phyloP scores from a whole-genome alignment of 2,888 invertebrate species.

The Hedya salicella region DNA sequence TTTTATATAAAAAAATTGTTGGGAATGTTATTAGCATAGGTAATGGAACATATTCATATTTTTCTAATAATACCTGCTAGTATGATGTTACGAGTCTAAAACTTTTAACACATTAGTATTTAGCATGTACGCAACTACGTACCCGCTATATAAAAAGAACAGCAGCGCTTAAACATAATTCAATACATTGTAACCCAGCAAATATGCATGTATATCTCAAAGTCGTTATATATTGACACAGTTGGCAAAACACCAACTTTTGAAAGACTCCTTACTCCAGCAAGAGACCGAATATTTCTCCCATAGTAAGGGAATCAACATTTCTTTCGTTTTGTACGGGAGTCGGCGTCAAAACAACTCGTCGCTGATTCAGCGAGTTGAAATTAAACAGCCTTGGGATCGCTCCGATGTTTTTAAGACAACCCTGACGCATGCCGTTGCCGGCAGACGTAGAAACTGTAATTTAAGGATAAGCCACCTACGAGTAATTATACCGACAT shows the following conservation, averaged over 20 bases:
- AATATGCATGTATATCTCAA: neutral
- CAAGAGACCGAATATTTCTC: neutral
- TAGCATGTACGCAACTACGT: too few species aligned
- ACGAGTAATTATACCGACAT: constrained; percentile 1
- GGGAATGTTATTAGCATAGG: too few species aligned
- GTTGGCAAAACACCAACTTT: neutral
- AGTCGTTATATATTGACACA: neutral
- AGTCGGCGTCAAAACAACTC: constrained; percentile 30
- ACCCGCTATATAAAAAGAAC: too few species aligned
- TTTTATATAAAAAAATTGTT: too few species aligned
- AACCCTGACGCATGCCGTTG: constrained; percentile 44
- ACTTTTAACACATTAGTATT: too few species aligned
- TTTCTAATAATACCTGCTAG: too few species aligned
- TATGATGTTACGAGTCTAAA: too few species aligned
- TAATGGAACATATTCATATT: too few species aligned
- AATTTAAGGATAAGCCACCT: constrained; percentile 10
- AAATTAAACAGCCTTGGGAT: constrained; percentile 75
- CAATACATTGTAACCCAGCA: neutral
- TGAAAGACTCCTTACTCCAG: neutral
- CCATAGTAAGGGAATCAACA: constrained; percentile 8
- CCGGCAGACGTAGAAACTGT: constrained; percentile 2
- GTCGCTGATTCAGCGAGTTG: constrained; percentile 47
- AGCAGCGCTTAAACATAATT: neutral
- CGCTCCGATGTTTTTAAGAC: constrained; percentile 56
- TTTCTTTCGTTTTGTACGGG: constrained; percentile 17